Base-by-base conservation (phyloP, 2,888 invertebrate species). In the Physocephala rufipes region DNA sequence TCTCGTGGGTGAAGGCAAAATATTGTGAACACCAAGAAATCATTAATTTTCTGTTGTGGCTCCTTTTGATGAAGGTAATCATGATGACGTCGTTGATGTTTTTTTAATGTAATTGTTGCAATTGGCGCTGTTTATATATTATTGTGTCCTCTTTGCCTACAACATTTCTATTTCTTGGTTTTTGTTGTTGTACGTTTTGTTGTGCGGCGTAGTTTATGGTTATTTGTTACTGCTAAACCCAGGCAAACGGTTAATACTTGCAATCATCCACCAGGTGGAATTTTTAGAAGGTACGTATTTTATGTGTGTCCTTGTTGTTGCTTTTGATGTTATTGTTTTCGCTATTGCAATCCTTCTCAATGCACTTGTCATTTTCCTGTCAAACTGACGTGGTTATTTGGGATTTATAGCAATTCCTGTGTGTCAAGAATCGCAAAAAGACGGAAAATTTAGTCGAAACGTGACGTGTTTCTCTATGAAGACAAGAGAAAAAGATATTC, bases 351-450 rank as follows among this genome's bases (percentile, higher is more conserved):
- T 53, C 30, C 19, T 66, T 66, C 36, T 66, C 65, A 66, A 19
- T 66, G 53, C 53, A 51, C 65, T 66, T 66, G 53, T 66, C 65
- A 51, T 51, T 66, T 30, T 66, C 53, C 51, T 66, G 67, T 67
- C 67, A 58, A 58, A 16, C 3, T 28, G 58, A 58, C 58, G 58
- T 58, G 13, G 58, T 28, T 58, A 26, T 3, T 28, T 58, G 16
- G 58, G 26, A 58, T 58, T 58, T 3, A 58, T 58, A 28, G 58
- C 58, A 58, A 28, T 58, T 58, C 58, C 26, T 21, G 26, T 28
- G 58, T 49, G 19, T 4, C 49, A 13, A 19, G n/a, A 49, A 15
- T 49, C 49, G 49, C 49, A 49, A n/a, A n/a, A 7, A 49, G 49
- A 19, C 26, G n/a, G n/a, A n/a, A n/a, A n/a, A n/a, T n/a, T n/a